Base-by-base conservation (phyloP, 2,888 invertebrate genomes). In the Achlya flavicornis region DNA sequence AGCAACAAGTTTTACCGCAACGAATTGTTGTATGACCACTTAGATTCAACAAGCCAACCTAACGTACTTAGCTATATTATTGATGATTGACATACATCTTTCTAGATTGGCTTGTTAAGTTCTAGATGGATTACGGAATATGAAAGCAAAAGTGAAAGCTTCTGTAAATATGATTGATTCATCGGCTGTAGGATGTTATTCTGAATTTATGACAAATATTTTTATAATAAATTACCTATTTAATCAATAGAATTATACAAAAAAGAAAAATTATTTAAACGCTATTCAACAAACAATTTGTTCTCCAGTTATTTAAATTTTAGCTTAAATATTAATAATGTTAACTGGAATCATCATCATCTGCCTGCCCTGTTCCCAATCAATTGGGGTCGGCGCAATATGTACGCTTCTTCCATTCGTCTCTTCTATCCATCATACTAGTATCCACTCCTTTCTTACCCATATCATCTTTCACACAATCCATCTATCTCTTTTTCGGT, bases 111-210 rank as follows among this genome's bases (percentile, higher is more conserved):
- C 53, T 53, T 10, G 53, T 53, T 19, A 19, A 19, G 19, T 53
- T 53, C 53, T 53, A 53, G 53, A 66, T 63, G 58, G 60, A 68
- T 70, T 70, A 66, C 64, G 58, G 60, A 68, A 66, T 70, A 66
- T 64, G 53, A 71, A 71, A 67, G 58, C 65, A 70, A 76, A 70
- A 74, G 76, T 74, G 74, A 76, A 76, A 76, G 76, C 63, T 65
- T 43, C 59, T 33, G 62, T 62, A 62, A 58, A 57, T 66, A 64
- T 66, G 61, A 61, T 70, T 62, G 66, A 69, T 65, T 66, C 43
- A 65, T 63, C 68, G 66, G 67, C 70, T 64, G 59, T 10, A 19
- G 10, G 16, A 48, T 53, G 19, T 53, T 19, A n/a, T 10, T 19
- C 19, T 10, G n/a, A 7, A 53, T 53, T 53, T 19, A 53, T 19